Percentiles rank a stretch among this genome's conserved stretches.
These are phyloP conservation scores for Orestias chungarensis DNA, from an alignment of 2,797 vertebrate species.

Conservation along the genomic window DNA sequence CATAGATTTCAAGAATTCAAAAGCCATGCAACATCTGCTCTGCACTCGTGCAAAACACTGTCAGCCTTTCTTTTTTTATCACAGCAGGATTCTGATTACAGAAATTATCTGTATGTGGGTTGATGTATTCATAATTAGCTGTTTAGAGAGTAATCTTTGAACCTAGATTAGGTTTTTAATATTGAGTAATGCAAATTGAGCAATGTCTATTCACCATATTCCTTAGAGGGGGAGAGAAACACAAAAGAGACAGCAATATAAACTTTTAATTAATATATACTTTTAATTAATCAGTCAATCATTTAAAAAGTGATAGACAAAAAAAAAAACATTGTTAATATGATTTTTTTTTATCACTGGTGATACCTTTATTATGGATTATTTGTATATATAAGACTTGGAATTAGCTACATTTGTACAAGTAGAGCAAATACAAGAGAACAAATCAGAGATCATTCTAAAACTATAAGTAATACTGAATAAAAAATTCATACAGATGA, in stretches of 20 bases:
- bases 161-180: constrained; percentile 49
- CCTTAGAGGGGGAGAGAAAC: background rate
- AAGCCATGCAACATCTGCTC: constrained; percentile 45
- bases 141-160: constrained; percentile 56
- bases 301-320: background rate
- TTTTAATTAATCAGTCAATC: constrained; percentile 17
- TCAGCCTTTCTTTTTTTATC: constrained; percentile 39
- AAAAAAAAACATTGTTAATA: background rate
- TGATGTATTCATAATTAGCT: constrained; percentile 62
- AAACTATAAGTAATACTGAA: background rate
- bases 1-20: constrained; percentile 22
- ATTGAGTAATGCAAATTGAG: constrained; percentile 50
- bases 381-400: background rate
- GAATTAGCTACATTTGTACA: background rate
- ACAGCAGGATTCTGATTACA: constrained; percentile 56
- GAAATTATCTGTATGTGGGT: constrained; percentile 42
- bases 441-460: background rate
- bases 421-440: background rate
- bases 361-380: background rate
- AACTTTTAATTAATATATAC: constrained; percentile 14
- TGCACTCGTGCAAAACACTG: constrained; percentile 17
- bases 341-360: background rate
- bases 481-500: background rate
- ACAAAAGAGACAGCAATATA: background rate
- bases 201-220: constrained; percentile 41